Evolutionary conservation across 2,888 invertebrate species (phyloP).

Genomic region (Acanthacorydalis orientalis): DNA sequence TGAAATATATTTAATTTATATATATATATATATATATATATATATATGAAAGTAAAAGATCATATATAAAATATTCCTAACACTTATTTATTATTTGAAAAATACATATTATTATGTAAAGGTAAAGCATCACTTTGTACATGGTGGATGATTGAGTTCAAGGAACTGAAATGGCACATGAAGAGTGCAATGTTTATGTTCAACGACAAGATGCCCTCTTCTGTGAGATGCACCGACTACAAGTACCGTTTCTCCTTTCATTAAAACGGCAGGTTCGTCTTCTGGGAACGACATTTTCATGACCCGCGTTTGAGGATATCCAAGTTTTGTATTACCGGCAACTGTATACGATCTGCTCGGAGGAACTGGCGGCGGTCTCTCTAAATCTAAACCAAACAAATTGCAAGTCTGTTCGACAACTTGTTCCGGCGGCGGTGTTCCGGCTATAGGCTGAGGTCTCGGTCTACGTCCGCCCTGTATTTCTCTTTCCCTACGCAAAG

Average conservation of each 20-base stretch:
- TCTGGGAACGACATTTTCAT: slow-evolving; percentile 82
- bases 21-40: too few relatives aligned
- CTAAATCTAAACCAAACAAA: slow-evolving; percentile 77
- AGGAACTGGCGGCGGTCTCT: slow-evolving; percentile 82
- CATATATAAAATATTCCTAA: not conserved
- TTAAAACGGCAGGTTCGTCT: slow-evolving; percentile 37
- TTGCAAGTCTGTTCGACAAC: slow-evolving; percentile 83
- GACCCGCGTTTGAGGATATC: slow-evolving; percentile 81
- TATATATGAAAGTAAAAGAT: not conserved
- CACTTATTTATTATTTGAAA: not conserved
- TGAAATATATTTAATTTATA: too few relatives aligned
- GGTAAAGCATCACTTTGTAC: slow-evolving; percentile 3
- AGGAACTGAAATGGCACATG: slow-evolving; percentile 73
- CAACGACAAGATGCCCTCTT: slow-evolving; percentile 76
- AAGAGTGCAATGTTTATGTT: slow-evolving; percentile 49
- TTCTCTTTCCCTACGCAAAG: slow-evolving; percentile 24
- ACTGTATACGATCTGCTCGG: slow-evolving; percentile 83
- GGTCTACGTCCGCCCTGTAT: slow-evolving; percentile 42
- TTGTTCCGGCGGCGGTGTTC: slow-evolving; percentile 73
- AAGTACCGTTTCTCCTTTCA: slow-evolving; percentile 73
- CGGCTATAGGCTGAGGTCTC: slow-evolving; percentile 77
- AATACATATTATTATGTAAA: not conserved
- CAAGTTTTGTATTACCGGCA: slow-evolving; percentile 73
- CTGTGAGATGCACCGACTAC: slow-evolving; percentile 76
- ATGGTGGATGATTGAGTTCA: slow-evolving; percentile 40